Conservation (phyloP, 2,888 invertebrate species). For the Celastrina argiolus region DNA sequence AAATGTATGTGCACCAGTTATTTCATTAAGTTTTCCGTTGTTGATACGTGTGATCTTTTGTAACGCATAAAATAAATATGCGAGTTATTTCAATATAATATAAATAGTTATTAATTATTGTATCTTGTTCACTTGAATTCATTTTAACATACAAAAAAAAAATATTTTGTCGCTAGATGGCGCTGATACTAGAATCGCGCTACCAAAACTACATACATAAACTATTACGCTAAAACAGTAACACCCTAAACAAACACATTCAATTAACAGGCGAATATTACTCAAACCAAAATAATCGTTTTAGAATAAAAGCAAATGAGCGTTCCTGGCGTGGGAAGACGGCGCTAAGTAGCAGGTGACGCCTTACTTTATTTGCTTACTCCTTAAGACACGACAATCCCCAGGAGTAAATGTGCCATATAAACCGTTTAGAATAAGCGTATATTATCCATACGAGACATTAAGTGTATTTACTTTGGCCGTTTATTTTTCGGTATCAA, state of each 20-base stretch:
- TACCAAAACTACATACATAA: neutral
- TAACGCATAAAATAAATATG: neutral
- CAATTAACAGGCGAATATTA: conserved; percentile 24
- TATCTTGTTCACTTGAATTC: too few relatives aligned
- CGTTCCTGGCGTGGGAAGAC: conserved; percentile 55
- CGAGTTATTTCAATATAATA: too few relatives aligned
- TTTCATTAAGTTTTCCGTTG: neutral
- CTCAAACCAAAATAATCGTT: conserved; percentile 50
- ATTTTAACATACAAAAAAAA: neutral
- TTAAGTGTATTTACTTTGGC: conserved; percentile 44
- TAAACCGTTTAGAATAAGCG: conserved; percentile 54
- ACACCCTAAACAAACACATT: conserved; percentile 12
- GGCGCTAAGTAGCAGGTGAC: conserved; percentile 53
- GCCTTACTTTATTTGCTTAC: conserved; percentile 57
- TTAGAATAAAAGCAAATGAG: conserved; percentile 69
- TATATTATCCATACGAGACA: conserved; percentile 54
- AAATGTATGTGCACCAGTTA: neutral
- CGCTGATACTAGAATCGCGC: neutral
- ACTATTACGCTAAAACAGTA: neutral
- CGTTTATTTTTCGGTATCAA: conserved; percentile 31
- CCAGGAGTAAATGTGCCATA: conserved; percentile 47
- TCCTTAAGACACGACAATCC: conserved; percentile 44
- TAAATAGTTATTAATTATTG: too few relatives aligned
- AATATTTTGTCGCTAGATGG: neutral
- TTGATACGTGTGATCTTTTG: neutral